These are phyloP conservation scores for Papilio protenor DNA, from an alignment of 2,888 invertebrate genomes.

Conservation along the genomic window DNA sequence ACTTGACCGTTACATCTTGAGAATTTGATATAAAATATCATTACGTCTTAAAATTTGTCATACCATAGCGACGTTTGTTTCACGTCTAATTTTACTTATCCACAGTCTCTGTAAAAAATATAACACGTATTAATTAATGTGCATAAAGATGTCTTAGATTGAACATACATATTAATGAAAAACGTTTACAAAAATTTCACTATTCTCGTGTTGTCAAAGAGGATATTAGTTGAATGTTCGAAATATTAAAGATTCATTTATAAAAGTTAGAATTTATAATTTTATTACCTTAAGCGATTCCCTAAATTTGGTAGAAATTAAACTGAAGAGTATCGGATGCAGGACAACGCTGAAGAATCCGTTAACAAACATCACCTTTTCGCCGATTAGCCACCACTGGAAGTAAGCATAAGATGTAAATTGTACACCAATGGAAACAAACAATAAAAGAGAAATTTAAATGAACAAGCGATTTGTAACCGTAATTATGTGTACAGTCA, in stretches of 20 bases:
- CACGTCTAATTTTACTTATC: conserved; percentile 19
- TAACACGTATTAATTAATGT: background rate
- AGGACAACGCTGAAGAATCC: conserved; percentile 64
- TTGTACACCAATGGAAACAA: no score
- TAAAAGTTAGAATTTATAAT: background rate
- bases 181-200: no score
- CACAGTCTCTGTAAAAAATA: conserved; percentile 30
- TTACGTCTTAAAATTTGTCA: background rate
- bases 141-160: background rate
- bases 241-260: background rate
- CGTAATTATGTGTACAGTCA: no score
- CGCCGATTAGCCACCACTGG: conserved; percentile 57
- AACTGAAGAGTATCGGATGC: conserved; percentile 65
- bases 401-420: conserved; percentile 43
- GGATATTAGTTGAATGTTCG: no score
- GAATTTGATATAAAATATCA: background rate
- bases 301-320: conserved; percentile 68
- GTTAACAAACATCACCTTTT: conserved; percentile 55
- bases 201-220: no score
- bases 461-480: background rate
- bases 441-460: background rate
- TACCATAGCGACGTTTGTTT: conserved; percentile 7
- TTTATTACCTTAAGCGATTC: conserved; percentile 61
- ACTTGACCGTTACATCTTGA: background rate
- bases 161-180: background rate